Conservation (phyloP, 2,797 vertebrate genomes). For the Zenarchopterus dispar region DNA sequence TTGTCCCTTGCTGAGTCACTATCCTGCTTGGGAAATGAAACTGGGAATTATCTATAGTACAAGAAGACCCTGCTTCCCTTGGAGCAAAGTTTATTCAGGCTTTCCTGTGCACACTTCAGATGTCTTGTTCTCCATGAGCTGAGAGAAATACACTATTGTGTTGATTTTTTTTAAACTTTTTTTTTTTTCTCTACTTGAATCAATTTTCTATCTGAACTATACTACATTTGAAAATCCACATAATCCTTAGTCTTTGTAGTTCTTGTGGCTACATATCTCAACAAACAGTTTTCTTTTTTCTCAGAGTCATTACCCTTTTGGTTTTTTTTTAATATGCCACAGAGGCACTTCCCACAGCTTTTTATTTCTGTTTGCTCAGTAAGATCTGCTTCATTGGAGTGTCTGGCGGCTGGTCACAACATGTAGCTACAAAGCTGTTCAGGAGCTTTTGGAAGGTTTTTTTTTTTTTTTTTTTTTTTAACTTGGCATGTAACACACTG, state of each 20-base stretch:
- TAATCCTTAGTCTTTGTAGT: slow-evolving; percentile 12
- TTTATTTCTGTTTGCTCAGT: slow-evolving; percentile 17
- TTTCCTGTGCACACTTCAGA: slow-evolving; percentile 71
- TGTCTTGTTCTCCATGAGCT: slow-evolving; percentile 39
- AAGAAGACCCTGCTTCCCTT: slow-evolving; percentile 54
- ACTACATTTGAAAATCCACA: slow-evolving; percentile 33
- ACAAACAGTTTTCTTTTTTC: slow-evolving; percentile 7
- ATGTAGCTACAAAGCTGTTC: slow-evolving; percentile 26
- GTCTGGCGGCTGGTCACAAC: slow-evolving; percentile 33
- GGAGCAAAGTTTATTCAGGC: slow-evolving; percentile 77
- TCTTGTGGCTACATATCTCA: slow-evolving; percentile 26
- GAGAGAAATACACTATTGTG: slow-evolving; percentile 31
- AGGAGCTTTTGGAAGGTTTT: slow-evolving; percentile 45
- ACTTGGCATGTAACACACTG: slow-evolving; percentile 55
- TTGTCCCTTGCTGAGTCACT: slow-evolving; percentile 72
- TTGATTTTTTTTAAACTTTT: slow-evolving; percentile 22
- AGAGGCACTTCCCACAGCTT: slow-evolving; percentile 12
- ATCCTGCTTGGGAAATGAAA: slow-evolving; percentile 78
- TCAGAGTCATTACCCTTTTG: not conserved
- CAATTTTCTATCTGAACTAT: slow-evolving; percentile 3
- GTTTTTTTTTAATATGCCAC: slow-evolving; percentile 4
- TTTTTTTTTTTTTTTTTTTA: slow-evolving; percentile 40
- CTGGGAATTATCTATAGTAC: slow-evolving; percentile 68
- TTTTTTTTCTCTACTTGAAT: slow-evolving; percentile 8
- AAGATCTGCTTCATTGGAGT: slow-evolving; percentile 23